Evolutionary conservation across 2,113 vertebrate genomes (phyloP).

Genomic region (Aptenodytes patagonicus): DNA sequence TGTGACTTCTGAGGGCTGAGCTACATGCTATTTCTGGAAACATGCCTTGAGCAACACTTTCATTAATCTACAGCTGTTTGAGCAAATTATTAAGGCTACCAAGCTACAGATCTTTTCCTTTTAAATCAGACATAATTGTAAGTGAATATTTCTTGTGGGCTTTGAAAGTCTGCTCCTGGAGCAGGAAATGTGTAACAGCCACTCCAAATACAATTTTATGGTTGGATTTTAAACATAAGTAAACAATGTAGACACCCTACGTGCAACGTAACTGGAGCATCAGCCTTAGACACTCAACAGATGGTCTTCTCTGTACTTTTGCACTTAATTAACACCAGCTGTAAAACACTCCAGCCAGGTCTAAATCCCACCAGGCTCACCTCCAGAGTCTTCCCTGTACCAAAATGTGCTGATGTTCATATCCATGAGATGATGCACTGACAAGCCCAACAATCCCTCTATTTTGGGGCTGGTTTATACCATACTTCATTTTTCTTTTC

Average conservation of each 20-base stretch:
- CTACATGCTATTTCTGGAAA: constrained; percentile 42
- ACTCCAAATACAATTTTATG: not conserved
- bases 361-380: not conserved
- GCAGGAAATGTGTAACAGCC: not conserved
- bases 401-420: rapidly evolving
- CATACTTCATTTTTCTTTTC: not conserved
- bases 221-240: not conserved
- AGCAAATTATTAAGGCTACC: constrained; percentile 59
- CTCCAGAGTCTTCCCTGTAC: not conserved
- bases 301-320: not conserved
- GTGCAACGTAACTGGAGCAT: not conserved
- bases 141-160: constrained; percentile 30
- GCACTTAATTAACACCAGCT: not conserved
- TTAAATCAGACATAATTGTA: constrained; percentile 37
- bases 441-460: not conserved
- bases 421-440: not conserved
- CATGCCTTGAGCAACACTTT: constrained; percentile 59
- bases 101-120: constrained; percentile 43
- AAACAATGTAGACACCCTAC: not conserved
- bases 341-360: not conserved
- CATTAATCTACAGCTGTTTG: constrained; percentile 66
- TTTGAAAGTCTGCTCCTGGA: constrained; percentile 27
- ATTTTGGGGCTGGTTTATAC: not conserved
- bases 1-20: not conserved
- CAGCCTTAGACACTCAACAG: not conserved